Percentiles rank a stretch among this genome's conserved stretches.
These are phyloP conservation scores for Cephalotes varians DNA, from an alignment of 2,888 invertebrate genomes.

Conservation along the genomic window DNA sequence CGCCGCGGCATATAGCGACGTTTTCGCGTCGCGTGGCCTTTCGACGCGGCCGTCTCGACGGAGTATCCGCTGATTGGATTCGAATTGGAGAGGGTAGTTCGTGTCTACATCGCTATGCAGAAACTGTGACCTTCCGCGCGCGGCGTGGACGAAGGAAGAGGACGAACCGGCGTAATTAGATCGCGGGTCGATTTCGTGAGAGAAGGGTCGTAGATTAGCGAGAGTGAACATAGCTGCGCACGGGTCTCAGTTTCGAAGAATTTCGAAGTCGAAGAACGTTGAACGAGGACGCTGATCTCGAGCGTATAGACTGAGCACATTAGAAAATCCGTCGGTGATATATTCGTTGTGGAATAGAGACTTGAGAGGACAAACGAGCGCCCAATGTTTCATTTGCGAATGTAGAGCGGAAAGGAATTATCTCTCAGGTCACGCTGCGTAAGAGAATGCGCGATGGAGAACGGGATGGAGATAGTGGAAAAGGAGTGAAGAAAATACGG, in stretches of 20 bases:
- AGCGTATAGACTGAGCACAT: too few species aligned
- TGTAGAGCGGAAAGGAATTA: constrained; percentile 39
- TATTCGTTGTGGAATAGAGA: background rate
- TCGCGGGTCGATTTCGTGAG: background rate
- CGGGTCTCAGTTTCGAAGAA: background rate
- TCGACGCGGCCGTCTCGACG: constrained; percentile 65
- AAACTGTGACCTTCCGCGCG: constrained; percentile 58
- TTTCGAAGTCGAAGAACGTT: background rate
- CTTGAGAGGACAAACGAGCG: constrained; percentile 22
- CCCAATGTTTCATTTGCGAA: constrained; percentile 32
- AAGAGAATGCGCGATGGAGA: background rate
- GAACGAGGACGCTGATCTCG: background rate
- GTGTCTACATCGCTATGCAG: constrained; percentile 66
- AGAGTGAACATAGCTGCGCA: background rate
- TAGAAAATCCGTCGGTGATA: background rate
- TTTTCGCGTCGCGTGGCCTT: constrained; percentile 54
- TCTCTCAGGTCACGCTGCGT: constrained; percentile 12
- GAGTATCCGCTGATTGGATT: constrained; percentile 80
- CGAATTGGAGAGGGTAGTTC: constrained; percentile 76
- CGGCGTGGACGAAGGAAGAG: constrained; percentile 2
- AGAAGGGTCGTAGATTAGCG: background rate
- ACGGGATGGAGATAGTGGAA: background rate
- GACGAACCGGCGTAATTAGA: constrained; percentile 17
- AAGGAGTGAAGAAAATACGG: background rate
- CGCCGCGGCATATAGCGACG: constrained; percentile 56